phyloP scores from a whole-genome alignment of 2,797 vertebrate genomes.

The Bradypodion ventrale region DNA sequence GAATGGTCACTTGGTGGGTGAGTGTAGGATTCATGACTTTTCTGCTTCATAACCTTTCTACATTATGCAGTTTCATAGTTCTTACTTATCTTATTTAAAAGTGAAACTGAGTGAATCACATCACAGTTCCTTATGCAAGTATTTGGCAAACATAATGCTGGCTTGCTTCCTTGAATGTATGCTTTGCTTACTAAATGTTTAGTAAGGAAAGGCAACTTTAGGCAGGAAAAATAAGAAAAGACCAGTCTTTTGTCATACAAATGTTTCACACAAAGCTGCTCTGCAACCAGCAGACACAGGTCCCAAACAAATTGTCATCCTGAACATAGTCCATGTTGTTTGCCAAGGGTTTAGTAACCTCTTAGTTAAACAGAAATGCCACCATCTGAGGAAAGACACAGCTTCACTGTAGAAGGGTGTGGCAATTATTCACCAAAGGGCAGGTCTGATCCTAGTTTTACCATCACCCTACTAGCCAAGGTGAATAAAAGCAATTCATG shows the following conservation, averaged over 20 bases:
- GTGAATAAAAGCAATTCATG: too few species aligned
- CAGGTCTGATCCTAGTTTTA: too few species aligned
- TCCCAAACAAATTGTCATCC: background rate
- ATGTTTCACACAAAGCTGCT: background rate
- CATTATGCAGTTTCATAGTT: slow-evolving; percentile 52
- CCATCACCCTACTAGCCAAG: too few species aligned
- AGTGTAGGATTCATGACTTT: too few species aligned
- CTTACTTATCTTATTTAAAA: slow-evolving; percentile 61
- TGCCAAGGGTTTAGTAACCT: background rate
- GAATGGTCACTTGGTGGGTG: too few species aligned
- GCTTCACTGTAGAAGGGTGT: background rate
- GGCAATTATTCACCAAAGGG: background rate
- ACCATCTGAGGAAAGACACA: background rate
- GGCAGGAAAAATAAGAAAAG: background rate
- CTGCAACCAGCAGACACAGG: too few species aligned
- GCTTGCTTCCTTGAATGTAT: background rate
- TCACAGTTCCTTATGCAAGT: background rate
- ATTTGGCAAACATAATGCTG: slow-evolving; percentile 18
- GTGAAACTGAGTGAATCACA: slow-evolving; percentile 26
- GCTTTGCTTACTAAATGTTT: background rate
- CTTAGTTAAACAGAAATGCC: background rate
- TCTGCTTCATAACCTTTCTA: too few species aligned
- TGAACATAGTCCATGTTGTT: background rate
- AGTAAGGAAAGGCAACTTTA: too few species aligned
- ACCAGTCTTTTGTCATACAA: background rate